Evolutionary conservation across 30 jellyfish, hydroid and myxozoan species (phyloP).

Genomic region (Aurelia sp.): DNA sequence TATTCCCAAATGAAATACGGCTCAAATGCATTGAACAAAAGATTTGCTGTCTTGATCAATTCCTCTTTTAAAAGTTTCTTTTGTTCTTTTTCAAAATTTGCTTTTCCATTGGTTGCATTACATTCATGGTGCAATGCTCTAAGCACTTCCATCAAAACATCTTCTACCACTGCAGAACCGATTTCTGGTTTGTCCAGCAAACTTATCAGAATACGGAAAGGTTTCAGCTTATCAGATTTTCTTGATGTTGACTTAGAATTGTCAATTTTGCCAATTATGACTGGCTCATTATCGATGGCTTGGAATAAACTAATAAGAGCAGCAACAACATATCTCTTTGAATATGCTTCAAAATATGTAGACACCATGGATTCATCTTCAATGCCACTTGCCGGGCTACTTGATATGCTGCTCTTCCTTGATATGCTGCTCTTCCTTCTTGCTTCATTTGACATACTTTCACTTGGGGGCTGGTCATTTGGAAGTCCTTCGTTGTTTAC

Average conservation of each 20-base stretch:
- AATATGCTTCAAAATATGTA: conserved; percentile 64
- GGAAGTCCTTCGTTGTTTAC: conserved; percentile 12
- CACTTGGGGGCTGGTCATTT: neutral
- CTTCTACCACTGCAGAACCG: conserved; percentile 87
- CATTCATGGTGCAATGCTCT: conserved; percentile 76
- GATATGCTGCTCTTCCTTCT: conserved; percentile 38
- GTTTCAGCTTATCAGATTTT: conserved; percentile 64
- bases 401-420: conserved; percentile 34
- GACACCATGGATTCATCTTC: conserved; percentile 59
- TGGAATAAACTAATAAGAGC: conserved; percentile 73
- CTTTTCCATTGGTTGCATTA: conserved; percentile 21
- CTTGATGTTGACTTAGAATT: neutral
- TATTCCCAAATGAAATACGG: conserved; percentile 94
- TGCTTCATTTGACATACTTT: conserved; percentile 46
- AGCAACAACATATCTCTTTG: conserved; percentile 76
- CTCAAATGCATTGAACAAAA: conserved; percentile 86
- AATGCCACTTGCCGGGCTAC: conserved; percentile 9
- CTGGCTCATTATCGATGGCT: neutral
- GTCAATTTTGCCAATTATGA: neutral
- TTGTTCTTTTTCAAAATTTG: conserved; percentile 4
- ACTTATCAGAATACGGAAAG: conserved; percentile 89
- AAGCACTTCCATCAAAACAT: conserved; percentile 84
- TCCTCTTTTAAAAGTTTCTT: conserved; percentile 47
- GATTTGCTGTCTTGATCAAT: conserved; percentile 82
- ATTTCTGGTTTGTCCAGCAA: conserved; percentile 94